Percentiles rank a stretch among this genome's conserved stretches.
phyloP scores from a whole-genome alignment of 2,797 vertebrate species.

The Urocyon cinereoargenteus region DNA sequence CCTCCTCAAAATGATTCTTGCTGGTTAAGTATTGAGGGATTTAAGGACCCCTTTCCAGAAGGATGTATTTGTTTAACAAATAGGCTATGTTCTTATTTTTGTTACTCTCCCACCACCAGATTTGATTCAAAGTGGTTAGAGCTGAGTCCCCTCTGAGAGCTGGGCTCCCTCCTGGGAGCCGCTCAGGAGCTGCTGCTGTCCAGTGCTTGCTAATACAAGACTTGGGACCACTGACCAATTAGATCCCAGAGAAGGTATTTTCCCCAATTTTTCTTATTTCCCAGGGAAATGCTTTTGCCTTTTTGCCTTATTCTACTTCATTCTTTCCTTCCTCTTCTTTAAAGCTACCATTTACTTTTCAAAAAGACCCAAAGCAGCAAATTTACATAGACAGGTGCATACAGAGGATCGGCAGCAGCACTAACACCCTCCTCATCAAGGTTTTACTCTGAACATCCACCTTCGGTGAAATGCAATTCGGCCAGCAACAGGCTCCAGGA shows the following conservation, averaged over 20 bases:
- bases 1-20: background rate
- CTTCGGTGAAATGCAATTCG: background rate
- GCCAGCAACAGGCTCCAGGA: background rate
- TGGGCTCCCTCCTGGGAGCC: background rate
- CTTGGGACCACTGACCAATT: background rate
- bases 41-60: background rate
- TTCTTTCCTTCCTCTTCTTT: background rate
- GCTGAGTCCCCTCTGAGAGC: background rate
- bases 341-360: background rate
- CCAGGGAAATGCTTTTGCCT: background rate
- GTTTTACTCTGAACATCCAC: background rate
- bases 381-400: background rate
- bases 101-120: background rate
- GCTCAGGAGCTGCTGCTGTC: background rate
- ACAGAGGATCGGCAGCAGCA: background rate
- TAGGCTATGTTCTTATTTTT: background rate
- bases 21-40: background rate
- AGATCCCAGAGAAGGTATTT: background rate
- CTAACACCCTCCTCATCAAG: background rate
- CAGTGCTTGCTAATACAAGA: background rate
- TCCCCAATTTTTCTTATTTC: background rate
- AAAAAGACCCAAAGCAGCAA: background rate
- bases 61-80: background rate
- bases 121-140: background rate
- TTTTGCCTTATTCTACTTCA: background rate